Evolutionary conservation across 2,797 vertebrate genomes (phyloP).

Genomic region (Garrulus glandarius): DNA sequence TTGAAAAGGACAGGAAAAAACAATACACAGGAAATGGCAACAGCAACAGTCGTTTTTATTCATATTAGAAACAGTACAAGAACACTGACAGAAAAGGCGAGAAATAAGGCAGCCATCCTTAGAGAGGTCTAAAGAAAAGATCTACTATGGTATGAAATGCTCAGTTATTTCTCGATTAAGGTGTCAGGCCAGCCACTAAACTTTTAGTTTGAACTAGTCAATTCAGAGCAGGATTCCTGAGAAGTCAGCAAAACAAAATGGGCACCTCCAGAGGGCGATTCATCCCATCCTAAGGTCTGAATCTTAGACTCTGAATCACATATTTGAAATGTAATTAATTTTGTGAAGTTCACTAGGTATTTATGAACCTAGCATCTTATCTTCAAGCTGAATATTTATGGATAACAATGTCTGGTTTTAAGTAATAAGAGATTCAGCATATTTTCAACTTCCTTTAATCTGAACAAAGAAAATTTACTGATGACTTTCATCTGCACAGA

Average conservation of each 20-base stretch:
- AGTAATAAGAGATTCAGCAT: neutral
- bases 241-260: neutral
- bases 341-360: neutral
- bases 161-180: neutral
- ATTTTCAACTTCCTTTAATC: neutral
- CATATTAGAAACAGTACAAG: neutral
- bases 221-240: neutral
- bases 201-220: neutral
- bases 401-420: neutral
- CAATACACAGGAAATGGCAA: neutral
- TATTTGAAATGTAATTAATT: neutral
- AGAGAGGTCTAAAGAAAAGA: neutral
- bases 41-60: neutral
- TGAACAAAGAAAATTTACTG: neutral
- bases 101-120: neutral
- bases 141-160: neutral
- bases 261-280: conserved; percentile 55
- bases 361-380: neutral
- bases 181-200: neutral
- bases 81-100: neutral
- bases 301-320: neutral
- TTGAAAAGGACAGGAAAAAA: neutral
- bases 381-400: neutral
- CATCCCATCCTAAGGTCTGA: neutral
- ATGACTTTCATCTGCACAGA: neutral